Conservation (phyloP, 1,140 invertebrate species). For the Marisa cornuarietis region DNA sequence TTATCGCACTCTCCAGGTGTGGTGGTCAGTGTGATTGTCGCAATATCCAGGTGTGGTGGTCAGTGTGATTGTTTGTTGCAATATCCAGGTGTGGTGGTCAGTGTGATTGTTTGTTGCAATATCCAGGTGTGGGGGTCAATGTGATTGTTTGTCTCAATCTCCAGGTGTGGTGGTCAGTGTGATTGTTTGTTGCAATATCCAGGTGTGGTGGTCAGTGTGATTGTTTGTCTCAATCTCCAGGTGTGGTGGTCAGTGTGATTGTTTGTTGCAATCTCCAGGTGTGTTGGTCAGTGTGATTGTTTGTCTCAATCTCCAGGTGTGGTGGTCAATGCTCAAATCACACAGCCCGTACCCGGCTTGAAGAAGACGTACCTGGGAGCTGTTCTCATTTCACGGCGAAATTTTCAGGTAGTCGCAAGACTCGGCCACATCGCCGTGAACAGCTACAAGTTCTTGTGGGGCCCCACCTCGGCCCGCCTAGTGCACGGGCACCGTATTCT, state of each 20-base stretch:
- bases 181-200: no score
- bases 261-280: no score
- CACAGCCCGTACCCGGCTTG: background rate
- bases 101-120: background rate
- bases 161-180: background rate
- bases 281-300: no score
- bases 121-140: background rate
- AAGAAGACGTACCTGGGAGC: conserved; percentile 15
- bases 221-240: no score
- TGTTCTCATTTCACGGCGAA: conserved; percentile 17
- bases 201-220: no score
- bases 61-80: background rate
- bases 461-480: conserved; percentile 6
- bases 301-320: background rate
- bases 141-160: background rate
- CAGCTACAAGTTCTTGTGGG: conserved; percentile 19
- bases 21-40: background rate
- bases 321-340: conserved; percentile 18
- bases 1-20: no score
- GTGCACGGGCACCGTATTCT: conserved; percentile 23
- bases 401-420: conserved; percentile 16
- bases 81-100: background rate
- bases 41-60: background rate
- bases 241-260: no score
- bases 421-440: conserved; percentile 13